Evolutionary conservation across 2,113 vertebrate genomes (phyloP).

Genomic region (Enhydra lutris): DNA sequence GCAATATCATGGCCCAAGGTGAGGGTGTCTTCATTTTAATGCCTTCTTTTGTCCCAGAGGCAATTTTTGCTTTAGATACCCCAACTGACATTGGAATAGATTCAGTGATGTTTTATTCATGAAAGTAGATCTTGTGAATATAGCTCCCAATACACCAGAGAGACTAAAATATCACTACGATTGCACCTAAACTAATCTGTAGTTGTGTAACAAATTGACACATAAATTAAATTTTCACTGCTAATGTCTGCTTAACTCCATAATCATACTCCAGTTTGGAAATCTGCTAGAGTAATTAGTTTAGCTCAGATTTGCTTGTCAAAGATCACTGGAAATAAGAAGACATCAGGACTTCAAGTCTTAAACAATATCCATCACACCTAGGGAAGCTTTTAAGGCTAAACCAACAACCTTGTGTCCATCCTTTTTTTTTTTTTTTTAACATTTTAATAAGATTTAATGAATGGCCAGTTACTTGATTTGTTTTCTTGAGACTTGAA

Average conservation of each 20-base stretch:
- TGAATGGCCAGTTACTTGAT: background rate
- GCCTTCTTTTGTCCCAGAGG: slow-evolving; percentile 65
- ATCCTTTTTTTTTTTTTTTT: background rate
- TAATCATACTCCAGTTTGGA: slow-evolving; percentile 51
- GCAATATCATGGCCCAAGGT: slow-evolving; percentile 33
- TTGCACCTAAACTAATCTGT: slow-evolving; percentile 61
- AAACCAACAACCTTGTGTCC: background rate
- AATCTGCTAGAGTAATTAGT: slow-evolving; percentile 69
- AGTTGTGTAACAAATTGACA: slow-evolving; percentile 71
- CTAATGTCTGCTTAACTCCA: slow-evolving; percentile 59
- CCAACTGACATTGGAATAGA: slow-evolving; percentile 60
- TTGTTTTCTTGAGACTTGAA: background rate
- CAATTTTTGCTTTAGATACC: slow-evolving; percentile 73
- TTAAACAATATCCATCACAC: background rate
- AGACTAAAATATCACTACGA: slow-evolving; percentile 63
- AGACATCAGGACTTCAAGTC: background rate
- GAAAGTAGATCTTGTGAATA: slow-evolving; percentile 56
- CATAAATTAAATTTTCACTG: slow-evolving; percentile 75
- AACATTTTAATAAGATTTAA: background rate
- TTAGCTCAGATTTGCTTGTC: slow-evolving; percentile 42
- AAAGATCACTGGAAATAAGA: slow-evolving; percentile 17
- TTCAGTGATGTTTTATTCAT: slow-evolving; percentile 81
- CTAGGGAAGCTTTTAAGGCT: background rate
- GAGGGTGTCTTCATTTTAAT: slow-evolving; percentile 44
- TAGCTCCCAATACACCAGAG: slow-evolving; percentile 59